Evolutionary conservation across 2,113 vertebrate species (phyloP), one percentile per base, ranked within the genome.

Genomic region (Corythaixoides concolor): DNA sequence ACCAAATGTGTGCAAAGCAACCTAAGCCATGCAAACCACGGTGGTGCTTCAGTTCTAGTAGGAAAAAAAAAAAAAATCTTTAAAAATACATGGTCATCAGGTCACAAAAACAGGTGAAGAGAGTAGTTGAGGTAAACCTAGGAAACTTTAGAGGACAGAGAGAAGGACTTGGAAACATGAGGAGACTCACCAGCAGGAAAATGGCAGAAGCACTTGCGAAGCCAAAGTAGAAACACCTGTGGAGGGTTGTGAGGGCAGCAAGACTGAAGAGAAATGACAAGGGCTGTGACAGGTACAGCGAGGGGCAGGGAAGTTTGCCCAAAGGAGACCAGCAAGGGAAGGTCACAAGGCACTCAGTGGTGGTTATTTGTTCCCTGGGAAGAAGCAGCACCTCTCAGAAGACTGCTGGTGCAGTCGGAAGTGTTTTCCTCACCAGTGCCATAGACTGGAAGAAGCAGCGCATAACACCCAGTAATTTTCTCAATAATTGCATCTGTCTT

Each of bases 181-280:
- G 67, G 3, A 50, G 13, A 45, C 13, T 85, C 19, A n/a, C 9
- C 27, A 78, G 14, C 13, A 73, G 30, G 15, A 85, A 76, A 58
- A 49, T 11, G 16, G 13, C 59, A 19, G 30, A 76, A 89, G n/a
- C 13, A 22, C 59, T 49, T 73, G 62, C 69, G 70, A 85, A 67
- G 9, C 16, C 0, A 0, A 58, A 28, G 39, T 26, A 58, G 45
- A 83, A 74, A 43, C 23, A 24, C 3, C 15, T 3, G 12, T n/a
- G 33, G 60, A 94, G 10, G 6, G 6, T 32, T 52, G 16, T 5
- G 3, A n/a, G 12, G 15, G 11, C 58, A 79, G 33, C 58, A 89
- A 78, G 67, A n/a, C 18, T 22, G 15, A 18, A n/a, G 50, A 23
- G 32, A 73, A 85, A 41, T 33, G 14, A 50, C 27, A 49, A 85